Evolutionary conservation across 2,113 vertebrate species (phyloP), one percentile per base, ranked within the genome.

Genomic region (Tretioscincus oriximinensis): DNA sequence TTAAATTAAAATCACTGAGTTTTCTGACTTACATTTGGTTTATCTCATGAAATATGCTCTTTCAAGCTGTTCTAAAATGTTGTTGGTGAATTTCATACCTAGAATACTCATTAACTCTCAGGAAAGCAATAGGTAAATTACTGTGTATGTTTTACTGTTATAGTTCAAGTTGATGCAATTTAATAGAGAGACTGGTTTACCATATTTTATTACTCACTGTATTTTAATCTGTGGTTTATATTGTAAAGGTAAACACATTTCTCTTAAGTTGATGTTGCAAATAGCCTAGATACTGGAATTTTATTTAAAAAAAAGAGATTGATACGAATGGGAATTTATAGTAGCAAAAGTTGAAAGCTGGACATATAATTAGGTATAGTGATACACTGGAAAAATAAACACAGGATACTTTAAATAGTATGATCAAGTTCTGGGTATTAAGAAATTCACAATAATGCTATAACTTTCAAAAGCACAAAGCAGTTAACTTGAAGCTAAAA

Each of bases 1-100:
- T 0, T 54, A 79, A 83, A 79, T 68, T 75, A 76, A 11, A 41
- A 67, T 69, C 81, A 2, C 21, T 78, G 8, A 0, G 0, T 84
- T 87, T 82, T 80, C 49, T 24, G 49, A 21, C 49, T 78, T 78
- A 78, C 76, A 68, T 78, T 83, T 67, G 18, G 16, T n/a, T 9
- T 77, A 35, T 73, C 9, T 1, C 29, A 9, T 84, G 67, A 80
- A 86, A 82, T 74, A 80, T 0, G 1, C 8, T 78, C 21, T 79
- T 87, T 79, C 51, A 67, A 74, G 58, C 22, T 63, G 21, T 35
- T 82, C 3, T 66, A 73, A 82, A 78, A 65, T 0, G 2, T 9
- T 0, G 49, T 67, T 29, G 78, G 12, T 76, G 29, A 81, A 35
- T 26, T 82, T 84, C 51, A 80, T 73, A 5, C 1, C 9, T 81